Base-by-base conservation (phyloP, 2,113 vertebrate species). In the Solea senegalensis region DNA sequence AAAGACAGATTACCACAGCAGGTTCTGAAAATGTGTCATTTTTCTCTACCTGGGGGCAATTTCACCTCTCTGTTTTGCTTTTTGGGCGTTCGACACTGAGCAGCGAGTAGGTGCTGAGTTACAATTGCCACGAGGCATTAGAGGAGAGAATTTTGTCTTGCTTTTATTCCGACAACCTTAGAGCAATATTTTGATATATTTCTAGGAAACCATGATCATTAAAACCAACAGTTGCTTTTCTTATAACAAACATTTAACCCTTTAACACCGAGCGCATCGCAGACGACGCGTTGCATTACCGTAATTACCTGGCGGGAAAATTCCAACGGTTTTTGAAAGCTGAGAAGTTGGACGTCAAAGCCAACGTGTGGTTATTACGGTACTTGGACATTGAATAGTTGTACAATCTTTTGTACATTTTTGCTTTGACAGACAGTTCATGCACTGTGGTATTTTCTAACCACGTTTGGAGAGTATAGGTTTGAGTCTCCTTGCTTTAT, bases 21-120 rank as follows among this genome's bases (percentile, higher is more conserved):
- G 78, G 63, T 56, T 70, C 53, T 59, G 52, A 65, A 69, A 62
- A 78, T 46, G 13, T 43, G 58, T 63, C 54, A 34, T 68, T 48
- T 68, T 69, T 54, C 55, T 27, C 43, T 55, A 54, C 72, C 86
- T 71, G 16, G 14, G 54, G 78, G 81, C 67, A 40, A 57, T 80
- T 70, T 75, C 78, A 74, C 68, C 67, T 72, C 65, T 64, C n/a
- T 65, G 66, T 51, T 74, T 80, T 50, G 26, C 74, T 65, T 63
- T 21, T 82, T 74, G 70, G 56, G 58, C 76, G 15, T n/a, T 28
- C 2, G 65, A 64, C 44, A 69, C 66, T 78, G 72, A 75, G 73
- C 72, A 64, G 49, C 14, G n/a, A 49, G 4, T 2, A n/a, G 48
- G 53, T 46, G 51, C 61, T 34, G 53, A 54, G 62, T 48, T 64